Evolutionary conservation across 2,113 vertebrate species (phyloP).

Genomic region (Campylomormyrus numenius): DNA sequence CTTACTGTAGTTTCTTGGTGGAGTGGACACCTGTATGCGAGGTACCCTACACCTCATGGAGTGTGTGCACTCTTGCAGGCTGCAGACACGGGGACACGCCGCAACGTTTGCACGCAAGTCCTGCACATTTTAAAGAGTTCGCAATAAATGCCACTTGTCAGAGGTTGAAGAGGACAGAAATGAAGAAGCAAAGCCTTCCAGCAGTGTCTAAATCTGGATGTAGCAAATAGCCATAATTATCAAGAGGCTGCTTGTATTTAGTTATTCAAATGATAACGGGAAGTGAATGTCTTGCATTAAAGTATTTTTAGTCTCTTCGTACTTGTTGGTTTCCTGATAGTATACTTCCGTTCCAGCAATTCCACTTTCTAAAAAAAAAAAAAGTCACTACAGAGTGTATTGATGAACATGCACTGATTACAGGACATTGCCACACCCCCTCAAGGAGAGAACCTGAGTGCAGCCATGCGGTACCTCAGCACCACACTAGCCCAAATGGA

Average conservation of each 20-base stretch:
- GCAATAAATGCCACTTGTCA: background rate
- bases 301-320: background rate
- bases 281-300: background rate
- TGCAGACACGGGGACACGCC: background rate
- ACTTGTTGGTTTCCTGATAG: background rate
- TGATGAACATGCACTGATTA: too few relatives aligned
- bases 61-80: background rate
- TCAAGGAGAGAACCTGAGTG: too few relatives aligned
- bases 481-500: too few relatives aligned
- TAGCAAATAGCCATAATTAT: slow-evolving; percentile 29
- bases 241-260: slow-evolving; percentile 38
- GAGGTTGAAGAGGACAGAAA: background rate
- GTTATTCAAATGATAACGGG: slow-evolving; percentile 15
- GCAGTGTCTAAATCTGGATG: background rate
- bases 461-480: too few relatives aligned
- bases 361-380: background rate
- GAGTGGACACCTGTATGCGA: background rate
- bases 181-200: background rate
- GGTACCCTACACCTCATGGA: background rate
- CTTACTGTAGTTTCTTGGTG: background rate
- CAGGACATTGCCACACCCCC: too few relatives aligned
- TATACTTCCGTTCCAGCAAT: background rate
- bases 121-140: background rate
- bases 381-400: too few relatives aligned
- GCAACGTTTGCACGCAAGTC: background rate